Conservation (phyloP, 2,888 invertebrate genomes). For the Pyrocoelia pectoralis region DNA sequence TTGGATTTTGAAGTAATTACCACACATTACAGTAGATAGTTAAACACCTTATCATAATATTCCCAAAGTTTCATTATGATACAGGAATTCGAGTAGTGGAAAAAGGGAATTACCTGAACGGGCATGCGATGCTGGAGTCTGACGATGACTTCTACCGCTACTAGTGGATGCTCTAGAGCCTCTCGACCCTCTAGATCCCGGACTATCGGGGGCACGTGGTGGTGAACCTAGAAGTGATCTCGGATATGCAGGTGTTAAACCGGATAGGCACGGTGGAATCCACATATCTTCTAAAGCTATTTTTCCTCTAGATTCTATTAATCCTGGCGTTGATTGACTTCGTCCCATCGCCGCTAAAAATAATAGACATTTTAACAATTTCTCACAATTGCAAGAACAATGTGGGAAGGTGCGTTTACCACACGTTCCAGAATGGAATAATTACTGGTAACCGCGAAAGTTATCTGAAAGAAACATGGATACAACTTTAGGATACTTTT, state of each 20-base stretch:
- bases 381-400: no score
- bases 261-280: constrained; percentile 64
- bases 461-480: no score
- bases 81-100: no score
- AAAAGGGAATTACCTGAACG: constrained; percentile 51
- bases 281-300: constrained; percentile 89
- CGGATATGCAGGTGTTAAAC: constrained; percentile 52
- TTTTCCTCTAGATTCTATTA: constrained; percentile 92
- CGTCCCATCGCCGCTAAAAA: constrained; percentile 89
- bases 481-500: no score
- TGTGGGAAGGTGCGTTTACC: no score
- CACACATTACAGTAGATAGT: no score
- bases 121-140: constrained; percentile 57
- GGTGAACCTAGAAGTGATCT: constrained; percentile 54
- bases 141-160: constrained; percentile 58
- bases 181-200: constrained; percentile 56
- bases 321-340: constrained; percentile 94
- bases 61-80: no score
- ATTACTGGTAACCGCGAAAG: no score
- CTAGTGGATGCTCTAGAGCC: constrained; percentile 59
- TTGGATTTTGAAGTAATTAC: no score
- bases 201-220: constrained; percentile 62
- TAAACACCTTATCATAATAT: no score
- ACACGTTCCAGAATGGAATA: no score
- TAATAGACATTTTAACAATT: neutral